A percentile compares a stretch with the other conserved stretches of the same genome.
Conservation (phyloP, 2,888 invertebrate species). For the Mesoligia furuncula region DNA sequence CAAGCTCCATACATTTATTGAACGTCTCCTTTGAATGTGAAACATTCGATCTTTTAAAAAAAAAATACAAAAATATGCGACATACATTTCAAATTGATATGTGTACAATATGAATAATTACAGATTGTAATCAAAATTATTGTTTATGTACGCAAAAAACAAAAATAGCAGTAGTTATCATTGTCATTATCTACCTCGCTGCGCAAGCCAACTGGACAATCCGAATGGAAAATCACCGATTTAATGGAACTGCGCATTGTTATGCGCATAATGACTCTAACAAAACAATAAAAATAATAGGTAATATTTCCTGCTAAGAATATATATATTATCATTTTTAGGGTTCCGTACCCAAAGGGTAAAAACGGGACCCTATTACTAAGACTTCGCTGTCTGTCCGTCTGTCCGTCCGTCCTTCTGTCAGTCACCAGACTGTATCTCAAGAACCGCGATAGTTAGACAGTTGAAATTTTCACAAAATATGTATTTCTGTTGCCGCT, state of each 20-base stretch:
- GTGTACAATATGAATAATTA: slow-evolving; percentile 26
- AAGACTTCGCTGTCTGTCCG: no score
- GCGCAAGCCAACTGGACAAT: slow-evolving; percentile 7
- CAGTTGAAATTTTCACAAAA: no score
- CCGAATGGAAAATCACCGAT: slow-evolving; percentile 41
- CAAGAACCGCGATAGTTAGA: no score
- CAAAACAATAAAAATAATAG: background rate
- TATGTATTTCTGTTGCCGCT: no score
- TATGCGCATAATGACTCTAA: background rate
- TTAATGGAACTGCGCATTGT: slow-evolving; percentile 29
- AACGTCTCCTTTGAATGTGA: background rate
- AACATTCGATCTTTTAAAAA: background rate
- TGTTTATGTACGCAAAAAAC: slow-evolving; percentile 29
- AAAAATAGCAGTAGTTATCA: slow-evolving; percentile 26
- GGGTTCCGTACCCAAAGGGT: no score
- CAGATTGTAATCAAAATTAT: slow-evolving; percentile 19
- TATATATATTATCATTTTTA: no score
- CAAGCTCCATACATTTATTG: no score
- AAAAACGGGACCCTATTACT: no score
- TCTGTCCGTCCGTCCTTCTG: no score
- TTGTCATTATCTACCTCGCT: slow-evolving; percentile 22
- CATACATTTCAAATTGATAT: slow-evolving; percentile 1
- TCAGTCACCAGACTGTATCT: no score
- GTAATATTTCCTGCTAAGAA: no score
- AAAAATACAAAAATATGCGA: slow-evolving; percentile 3